phyloP scores from a whole-genome alignment of 2,113 vertebrate genomes.

The Solenodon paradoxus region DNA sequence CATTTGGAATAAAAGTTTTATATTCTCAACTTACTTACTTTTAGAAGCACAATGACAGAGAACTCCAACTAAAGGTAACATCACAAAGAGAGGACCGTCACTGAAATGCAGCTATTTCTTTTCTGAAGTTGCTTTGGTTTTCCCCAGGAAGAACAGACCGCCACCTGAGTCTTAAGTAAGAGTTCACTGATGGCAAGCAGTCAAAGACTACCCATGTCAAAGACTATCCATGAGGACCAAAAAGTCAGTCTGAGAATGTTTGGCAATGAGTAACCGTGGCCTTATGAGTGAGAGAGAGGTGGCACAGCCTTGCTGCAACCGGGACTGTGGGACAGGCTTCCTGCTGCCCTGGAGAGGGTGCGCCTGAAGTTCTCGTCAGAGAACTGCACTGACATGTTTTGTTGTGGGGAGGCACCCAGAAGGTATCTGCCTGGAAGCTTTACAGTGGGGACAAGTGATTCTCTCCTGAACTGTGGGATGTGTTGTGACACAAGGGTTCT shows the following conservation, averaged over 20 bases:
- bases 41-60: neutral
- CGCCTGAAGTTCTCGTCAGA: neutral
- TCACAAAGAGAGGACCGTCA: neutral
- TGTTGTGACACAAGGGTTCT: neutral
- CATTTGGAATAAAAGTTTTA: constrained; percentile 18
- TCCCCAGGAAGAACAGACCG: neutral
- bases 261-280: constrained; percentile 14
- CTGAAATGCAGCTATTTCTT: neutral
- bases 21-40: constrained; percentile 8
- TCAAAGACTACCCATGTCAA: neutral
- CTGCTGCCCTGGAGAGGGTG: neutral
- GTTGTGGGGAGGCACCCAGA: neutral
- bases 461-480: neutral
- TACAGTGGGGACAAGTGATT: neutral
- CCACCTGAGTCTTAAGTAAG: neutral
- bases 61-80: neutral
- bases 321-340: neutral
- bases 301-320: neutral
- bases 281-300: neutral
- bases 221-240: neutral
- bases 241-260: constrained; percentile 12
- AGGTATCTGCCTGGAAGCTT: neutral
- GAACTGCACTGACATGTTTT: constrained; percentile 18
- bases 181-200: neutral
- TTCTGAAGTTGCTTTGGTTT: constrained; percentile 21